A percentile compares a stretch with the other conserved stretches of the same genome.
Conservation (phyloP, 2,113 vertebrate species). For the Anseranas semipalmata region DNA sequence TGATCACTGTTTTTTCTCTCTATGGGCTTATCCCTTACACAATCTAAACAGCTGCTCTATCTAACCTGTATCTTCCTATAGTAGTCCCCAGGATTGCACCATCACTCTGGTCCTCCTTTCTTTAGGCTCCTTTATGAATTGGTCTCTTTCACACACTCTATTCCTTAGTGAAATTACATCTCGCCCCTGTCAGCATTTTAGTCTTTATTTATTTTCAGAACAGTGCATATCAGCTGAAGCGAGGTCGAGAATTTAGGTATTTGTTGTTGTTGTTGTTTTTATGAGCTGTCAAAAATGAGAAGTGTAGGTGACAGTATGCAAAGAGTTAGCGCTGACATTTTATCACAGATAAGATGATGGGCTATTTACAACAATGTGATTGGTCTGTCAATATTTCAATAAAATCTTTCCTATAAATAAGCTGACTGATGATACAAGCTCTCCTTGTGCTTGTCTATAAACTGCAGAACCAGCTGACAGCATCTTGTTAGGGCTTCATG, state of each 20-base stretch:
- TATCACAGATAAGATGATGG: not conserved
- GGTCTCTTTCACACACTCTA: not conserved
- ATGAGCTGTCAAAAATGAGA: not conserved
- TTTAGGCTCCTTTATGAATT: not conserved
- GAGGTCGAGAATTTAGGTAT: not conserved
- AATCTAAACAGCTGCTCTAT: not conserved
- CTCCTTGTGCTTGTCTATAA: not conserved
- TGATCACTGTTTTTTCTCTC: not conserved
- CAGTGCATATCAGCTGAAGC: not conserved
- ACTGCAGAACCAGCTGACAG: not conserved
- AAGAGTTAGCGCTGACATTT: not conserved
- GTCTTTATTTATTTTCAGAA: not conserved
- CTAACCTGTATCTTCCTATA: not conserved
- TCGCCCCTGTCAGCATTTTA: not conserved
- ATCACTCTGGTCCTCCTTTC: not conserved
- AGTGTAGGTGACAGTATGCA: not conserved
- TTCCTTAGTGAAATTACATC: not conserved
- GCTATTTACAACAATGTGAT: not conserved
- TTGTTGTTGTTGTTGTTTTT: not conserved
- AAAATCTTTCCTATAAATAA: not conserved
- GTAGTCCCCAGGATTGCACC: not conserved
- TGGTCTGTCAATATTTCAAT: not conserved
- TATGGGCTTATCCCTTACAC: not conserved
- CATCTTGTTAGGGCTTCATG: not conserved
- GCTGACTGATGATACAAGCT: not conserved